A percentile compares a stretch with the other conserved stretches of the same genome.
Conservation (phyloP, 2,113 vertebrate genomes). For the Stigmatopora nigra region DNA sequence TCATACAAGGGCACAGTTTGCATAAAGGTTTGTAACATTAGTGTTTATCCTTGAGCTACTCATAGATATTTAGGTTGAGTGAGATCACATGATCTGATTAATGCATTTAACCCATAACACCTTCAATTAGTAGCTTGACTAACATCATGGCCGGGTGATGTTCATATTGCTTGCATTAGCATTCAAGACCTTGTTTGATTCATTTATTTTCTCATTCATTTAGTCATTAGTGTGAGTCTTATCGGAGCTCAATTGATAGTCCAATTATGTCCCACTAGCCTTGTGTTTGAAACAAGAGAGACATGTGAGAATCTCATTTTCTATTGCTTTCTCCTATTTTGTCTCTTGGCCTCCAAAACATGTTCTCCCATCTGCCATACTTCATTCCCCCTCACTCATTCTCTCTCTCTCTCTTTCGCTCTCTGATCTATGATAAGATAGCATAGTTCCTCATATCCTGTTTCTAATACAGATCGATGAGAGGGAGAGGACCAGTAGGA, state of each 20-base stretch:
- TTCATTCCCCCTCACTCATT: slow-evolving; percentile 48
- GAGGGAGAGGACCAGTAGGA: slow-evolving; percentile 50
- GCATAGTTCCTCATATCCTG: slow-evolving; percentile 68
- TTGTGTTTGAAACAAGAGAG: slow-evolving; percentile 42
- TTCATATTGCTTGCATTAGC: slow-evolving; percentile 21
- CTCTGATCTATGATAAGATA: slow-evolving; percentile 67
- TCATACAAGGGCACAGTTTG: slow-evolving; percentile 29
- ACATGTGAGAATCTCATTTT: slow-evolving; percentile 42
- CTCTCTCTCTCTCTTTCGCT: slow-evolving; percentile 44
- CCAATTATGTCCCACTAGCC: slow-evolving; percentile 52
- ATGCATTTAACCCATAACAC: neutral
- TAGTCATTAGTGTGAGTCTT: slow-evolving; percentile 53
- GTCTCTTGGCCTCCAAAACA: slow-evolving; percentile 33
- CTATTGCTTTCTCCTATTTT: slow-evolving; percentile 26
- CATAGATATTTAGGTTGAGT: neutral
- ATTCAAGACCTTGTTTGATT: slow-evolving; percentile 35
- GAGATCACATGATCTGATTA: slow-evolving; percentile 2
- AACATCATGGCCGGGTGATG: slow-evolving; percentile 17
- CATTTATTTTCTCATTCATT: slow-evolving; percentile 60
- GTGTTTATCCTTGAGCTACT: slow-evolving; percentile 13
- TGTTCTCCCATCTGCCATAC: slow-evolving; percentile 8
- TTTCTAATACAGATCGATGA: slow-evolving; percentile 71
- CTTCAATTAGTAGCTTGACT: slow-evolving; percentile 2
- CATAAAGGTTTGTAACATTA: slow-evolving; percentile 6
- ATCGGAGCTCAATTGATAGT: slow-evolving; percentile 51